Percentiles rank a stretch among this genome's conserved stretches.
Evolutionary conservation across 2,797 vertebrate species (phyloP).

Genomic region (Cyprinodon diabolis): DNA sequence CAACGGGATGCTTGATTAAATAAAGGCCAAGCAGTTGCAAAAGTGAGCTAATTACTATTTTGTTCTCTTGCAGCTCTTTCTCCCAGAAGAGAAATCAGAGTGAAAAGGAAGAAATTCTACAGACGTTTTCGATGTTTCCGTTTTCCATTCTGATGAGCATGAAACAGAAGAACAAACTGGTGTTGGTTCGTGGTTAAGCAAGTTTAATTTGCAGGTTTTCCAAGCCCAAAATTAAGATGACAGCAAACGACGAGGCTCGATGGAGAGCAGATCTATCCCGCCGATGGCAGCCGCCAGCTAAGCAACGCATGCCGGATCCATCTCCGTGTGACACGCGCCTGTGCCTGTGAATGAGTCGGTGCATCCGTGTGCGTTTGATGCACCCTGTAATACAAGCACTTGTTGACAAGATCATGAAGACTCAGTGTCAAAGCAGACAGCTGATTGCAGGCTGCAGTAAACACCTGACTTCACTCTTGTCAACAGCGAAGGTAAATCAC

Average conservation of each 20-base stretch:
- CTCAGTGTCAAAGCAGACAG: conserved; percentile 67
- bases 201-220: conserved; percentile 36
- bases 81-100: neutral
- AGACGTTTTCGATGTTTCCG: conserved; percentile 29
- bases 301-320: conserved; percentile 52
- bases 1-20: conserved; percentile 66
- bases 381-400: conserved; percentile 47
- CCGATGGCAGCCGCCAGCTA: conserved; percentile 54
- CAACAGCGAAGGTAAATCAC: conserved; percentile 51
- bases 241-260: conserved; percentile 64
- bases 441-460: conserved; percentile 62
- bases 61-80: neutral
- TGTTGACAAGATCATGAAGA: conserved; percentile 65
- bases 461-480: conserved; percentile 61
- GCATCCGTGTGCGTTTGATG: conserved; percentile 42
- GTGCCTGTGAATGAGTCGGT: conserved; percentile 12
- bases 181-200: neutral
- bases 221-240: conserved; percentile 68
- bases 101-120: conserved; percentile 3
- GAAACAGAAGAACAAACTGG: conserved; percentile 18
- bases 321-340: conserved; percentile 21
- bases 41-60: conserved; percentile 71
- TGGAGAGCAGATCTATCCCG: conserved; percentile 61
- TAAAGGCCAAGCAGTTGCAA: conserved; percentile 65
- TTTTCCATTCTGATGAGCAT: conserved; percentile 55